A percentile compares a stretch with the other conserved stretches of the same genome.
Evolutionary conservation across 2,113 vertebrate species (phyloP).

Genomic region (Gobio gobio): DNA sequence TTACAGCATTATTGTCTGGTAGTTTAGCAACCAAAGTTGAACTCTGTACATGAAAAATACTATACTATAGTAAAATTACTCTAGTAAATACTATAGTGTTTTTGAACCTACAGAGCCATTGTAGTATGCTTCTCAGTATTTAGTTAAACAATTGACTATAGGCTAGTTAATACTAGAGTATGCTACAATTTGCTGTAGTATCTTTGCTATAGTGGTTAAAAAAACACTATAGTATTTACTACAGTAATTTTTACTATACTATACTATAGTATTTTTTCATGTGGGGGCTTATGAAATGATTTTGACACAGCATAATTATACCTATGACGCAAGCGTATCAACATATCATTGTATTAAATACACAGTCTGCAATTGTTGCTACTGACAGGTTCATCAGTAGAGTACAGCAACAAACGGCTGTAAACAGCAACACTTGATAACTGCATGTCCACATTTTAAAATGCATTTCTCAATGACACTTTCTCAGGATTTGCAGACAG

Average conservation of each 20-base stretch:
- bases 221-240: too few relatives aligned
- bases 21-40: neutral
- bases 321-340: neutral
- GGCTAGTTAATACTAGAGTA: too few relatives aligned
- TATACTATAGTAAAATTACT: too few relatives aligned
- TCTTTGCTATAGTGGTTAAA: too few relatives aligned
- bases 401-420: neutral
- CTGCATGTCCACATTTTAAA: neutral
- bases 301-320: conserved; percentile 9
- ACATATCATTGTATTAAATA: neutral
- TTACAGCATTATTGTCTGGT: neutral
- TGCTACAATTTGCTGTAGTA: too few relatives aligned
- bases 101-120: too few relatives aligned
- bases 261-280: too few relatives aligned
- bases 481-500: neutral
- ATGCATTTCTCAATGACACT: neutral
- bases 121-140: too few relatives aligned
- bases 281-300: neutral
- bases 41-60: neutral
- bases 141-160: too few relatives aligned
- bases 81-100: too few relatives aligned
- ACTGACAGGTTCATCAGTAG: neutral
- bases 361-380: neutral
- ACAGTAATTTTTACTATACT: too few relatives aligned
- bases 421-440: neutral